A percentile compares a stretch with the other conserved stretches of the same genome.
These are phyloP conservation scores for Limnodromus scolopaceus DNA, from an alignment of 2,797 vertebrate species.

Conservation along the genomic window DNA sequence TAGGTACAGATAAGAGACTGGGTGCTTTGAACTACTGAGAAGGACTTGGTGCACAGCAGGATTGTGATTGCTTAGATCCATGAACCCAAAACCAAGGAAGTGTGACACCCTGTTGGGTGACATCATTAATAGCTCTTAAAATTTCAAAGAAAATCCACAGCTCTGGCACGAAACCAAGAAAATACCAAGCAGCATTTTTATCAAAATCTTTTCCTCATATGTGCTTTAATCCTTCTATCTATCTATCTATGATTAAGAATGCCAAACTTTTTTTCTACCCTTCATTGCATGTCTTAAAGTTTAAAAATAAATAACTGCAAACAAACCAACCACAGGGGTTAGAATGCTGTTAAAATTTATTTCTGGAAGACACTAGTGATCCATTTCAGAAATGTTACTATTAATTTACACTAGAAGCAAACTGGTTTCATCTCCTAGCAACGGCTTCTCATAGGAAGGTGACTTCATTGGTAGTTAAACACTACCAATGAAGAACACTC, in stretches of 20 bases:
- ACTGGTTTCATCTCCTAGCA: background rate
- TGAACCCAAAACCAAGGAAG: background rate
- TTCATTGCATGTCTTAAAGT: background rate
- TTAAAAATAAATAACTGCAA: background rate
- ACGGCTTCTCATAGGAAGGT: background rate
- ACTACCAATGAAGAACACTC: background rate
- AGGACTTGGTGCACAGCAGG: background rate
- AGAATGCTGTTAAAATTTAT: background rate
- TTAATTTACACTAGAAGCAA: conserved; percentile 16
- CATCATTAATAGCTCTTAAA: background rate
- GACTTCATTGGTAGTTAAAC: background rate
- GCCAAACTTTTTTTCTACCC: background rate
- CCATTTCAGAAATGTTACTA: background rate
- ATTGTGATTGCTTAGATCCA: background rate
- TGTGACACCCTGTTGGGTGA: background rate
- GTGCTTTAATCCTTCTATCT: background rate
- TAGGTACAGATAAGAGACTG: background rate
- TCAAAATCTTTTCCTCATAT: background rate
- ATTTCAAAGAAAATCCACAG: background rate
- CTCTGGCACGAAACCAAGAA: background rate
- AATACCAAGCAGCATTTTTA: background rate
- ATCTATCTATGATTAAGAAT: background rate
- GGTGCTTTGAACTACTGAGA: background rate
- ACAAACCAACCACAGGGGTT: background rate
- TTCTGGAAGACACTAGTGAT: background rate